Base-by-base conservation (phyloP, 2,113 vertebrate genomes). In the Pomatostomus ruficeps region DNA sequence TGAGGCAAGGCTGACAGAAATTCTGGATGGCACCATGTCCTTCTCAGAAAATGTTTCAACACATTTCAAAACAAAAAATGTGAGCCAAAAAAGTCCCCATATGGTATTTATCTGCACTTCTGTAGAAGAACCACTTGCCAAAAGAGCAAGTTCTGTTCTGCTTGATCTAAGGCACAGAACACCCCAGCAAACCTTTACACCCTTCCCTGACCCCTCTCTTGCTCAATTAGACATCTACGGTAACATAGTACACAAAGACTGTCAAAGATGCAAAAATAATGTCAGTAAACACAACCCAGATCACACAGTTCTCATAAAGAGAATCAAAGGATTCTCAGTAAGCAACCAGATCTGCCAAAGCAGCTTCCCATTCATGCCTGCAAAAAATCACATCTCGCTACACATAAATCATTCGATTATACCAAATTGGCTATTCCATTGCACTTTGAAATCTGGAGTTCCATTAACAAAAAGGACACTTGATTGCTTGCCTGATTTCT, bases 61-160 rank as follows among this genome's bases (percentile, higher is more conserved):
- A 85, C 80, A 92, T 91, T 82, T 92, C 57, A 89, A 91, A 96
- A 92, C 52, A 95, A 81, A 59, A 81, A 46, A 45, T 13, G 18
- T 36, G 54, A 91, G 86, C 84, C 89, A 96, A 91, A 81, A 86
- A 78, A 38, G 33, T 31, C 36, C 11, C 77, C 84, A 58, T 92
- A 76, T 92, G 89, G 72, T 91, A 92, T 96, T 84, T 71, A 84
- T 91, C 68, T 87, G 43, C 79, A 86, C 12, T 88, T 83, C 54
- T 86, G 46, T 55, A 88, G 71, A 91, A 65, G 7, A 83, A 45
- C 11, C 16, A 19, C 36, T 81, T 92, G 57, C 65, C 73, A 86
- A 68, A 86, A 48, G n/a, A 93, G 12, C 51, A 83, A 80, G 67
- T 80, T 79, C n/a, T 26, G 20, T 52, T 95, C 61, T 81, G 43